Evolutionary conservation across 2,888 invertebrate genomes (phyloP), one percentile per base, ranked within the genome.

Genomic region (Xanthia togata): DNA sequence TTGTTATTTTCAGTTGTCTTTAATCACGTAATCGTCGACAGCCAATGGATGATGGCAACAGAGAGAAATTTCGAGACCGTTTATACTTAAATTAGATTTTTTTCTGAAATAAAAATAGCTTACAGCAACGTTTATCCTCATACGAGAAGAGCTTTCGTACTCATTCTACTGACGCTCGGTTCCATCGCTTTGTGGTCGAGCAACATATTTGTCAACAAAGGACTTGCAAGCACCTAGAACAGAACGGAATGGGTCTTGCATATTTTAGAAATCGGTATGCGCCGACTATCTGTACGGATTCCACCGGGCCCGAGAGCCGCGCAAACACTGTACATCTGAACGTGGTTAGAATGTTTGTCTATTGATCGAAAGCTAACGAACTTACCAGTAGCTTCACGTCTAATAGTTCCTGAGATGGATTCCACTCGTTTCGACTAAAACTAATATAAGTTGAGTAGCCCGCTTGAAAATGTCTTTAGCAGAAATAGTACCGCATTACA

Each of bases 191-290:
- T 82, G 74, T 72, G 78, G 70, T 72, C 60, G 71, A 73, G 65
- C 76, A 73, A 70, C 79, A 79, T 76, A 84, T 82, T 85, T 76
- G 77, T 78, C 73, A 78, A 78, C 73, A 83, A 78, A 79, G 79
- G 80, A 78, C 67, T 77, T 73, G 83, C 81, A 84, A 73, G 86
- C 86, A 84, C 85, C 88, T 82, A 85, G 82, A 80, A 82, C 85
- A 84, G 78, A 59, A 76, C 74, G 84, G 85, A 80, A 88, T 85
- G 81, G 87, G 88, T 88, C 88, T 88, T 90, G 91, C 90, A 92
- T 93, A 92, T 92, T 92, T 92, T 87, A 91, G 88, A 87, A 89
- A 89, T 89, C 86, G 90, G 91, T 90, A 92, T 93, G 89, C 90
- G 80, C 83, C 79, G 82, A 87, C 89, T 89, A 90, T 89, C 89